Evolutionary conservation across 2,113 vertebrate species (phyloP).

Genomic region (Hoplias malabaricus): DNA sequence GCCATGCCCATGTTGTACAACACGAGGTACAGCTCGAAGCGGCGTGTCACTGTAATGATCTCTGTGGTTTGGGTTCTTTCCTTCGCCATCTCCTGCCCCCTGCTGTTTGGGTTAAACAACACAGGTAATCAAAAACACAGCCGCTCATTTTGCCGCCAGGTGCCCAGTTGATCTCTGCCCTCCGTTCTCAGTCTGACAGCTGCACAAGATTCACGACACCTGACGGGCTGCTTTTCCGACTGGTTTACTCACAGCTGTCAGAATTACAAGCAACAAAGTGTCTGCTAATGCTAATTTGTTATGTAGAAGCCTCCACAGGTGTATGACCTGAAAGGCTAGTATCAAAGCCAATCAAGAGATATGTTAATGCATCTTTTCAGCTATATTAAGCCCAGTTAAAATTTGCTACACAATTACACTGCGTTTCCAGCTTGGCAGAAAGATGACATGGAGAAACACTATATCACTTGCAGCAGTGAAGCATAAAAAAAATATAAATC

Average conservation of each 20-base stretch:
- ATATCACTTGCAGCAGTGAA: too few species aligned
- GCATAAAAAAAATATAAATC: too few species aligned
- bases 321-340: too few species aligned
- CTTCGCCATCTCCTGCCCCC: slow-evolving; percentile 93
- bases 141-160: background rate
- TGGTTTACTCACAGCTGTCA: background rate
- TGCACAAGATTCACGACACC: background rate
- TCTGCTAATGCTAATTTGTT: too few species aligned
- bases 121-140: slow-evolving; percentile 76
- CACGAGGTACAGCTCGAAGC: slow-evolving; percentile 94
- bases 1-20: slow-evolving; percentile 99
- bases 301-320: too few species aligned
- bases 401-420: too few species aligned
- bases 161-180: background rate
- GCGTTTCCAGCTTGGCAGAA: too few species aligned
- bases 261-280: too few species aligned
- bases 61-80: slow-evolving; percentile 95
- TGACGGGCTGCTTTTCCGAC: background rate
- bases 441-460: too few species aligned
- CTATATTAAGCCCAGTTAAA: too few species aligned
- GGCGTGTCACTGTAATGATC: slow-evolving; percentile 94
- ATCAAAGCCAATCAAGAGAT: too few species aligned
- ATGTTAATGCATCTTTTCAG: too few species aligned
- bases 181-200: background rate
- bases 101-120: slow-evolving; percentile 95